Conservation (phyloP, 1,140 invertebrate species). For the Triops cancriformis region DNA sequence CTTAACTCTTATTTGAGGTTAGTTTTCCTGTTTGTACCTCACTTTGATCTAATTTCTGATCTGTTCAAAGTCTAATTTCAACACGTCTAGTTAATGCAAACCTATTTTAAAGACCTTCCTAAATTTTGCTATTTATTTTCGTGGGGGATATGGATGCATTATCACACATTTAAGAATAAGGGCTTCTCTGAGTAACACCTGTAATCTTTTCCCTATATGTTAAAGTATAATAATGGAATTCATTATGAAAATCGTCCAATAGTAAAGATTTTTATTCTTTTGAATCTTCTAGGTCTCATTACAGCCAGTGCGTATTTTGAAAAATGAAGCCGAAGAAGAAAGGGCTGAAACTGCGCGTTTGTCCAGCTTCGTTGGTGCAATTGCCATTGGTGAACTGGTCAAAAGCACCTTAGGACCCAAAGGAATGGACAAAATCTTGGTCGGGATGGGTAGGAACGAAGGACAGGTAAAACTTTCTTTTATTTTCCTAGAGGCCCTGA, state of each 20-base stretch:
- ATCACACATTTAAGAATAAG: too few relatives aligned
- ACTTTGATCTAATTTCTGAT: too few relatives aligned
- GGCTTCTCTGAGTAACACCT: too few relatives aligned
- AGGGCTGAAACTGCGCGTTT: constrained; percentile 90
- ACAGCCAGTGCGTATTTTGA: constrained; percentile 88
- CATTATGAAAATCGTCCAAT: neutral
- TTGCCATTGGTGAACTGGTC: constrained; percentile 95
- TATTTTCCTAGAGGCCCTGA: neutral
- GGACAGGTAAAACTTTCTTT: constrained; percentile 42
- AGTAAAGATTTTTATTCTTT: neutral
- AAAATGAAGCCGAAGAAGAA: constrained; percentile 93
- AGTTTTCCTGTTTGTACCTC: too few relatives aligned
- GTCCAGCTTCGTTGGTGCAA: constrained; percentile 95
- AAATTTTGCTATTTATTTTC: too few relatives aligned
- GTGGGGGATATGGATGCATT: too few relatives aligned
- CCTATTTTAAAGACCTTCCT: too few relatives aligned
- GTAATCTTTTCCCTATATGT: too few relatives aligned
- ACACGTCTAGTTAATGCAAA: too few relatives aligned
- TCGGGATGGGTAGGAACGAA: constrained; percentile 69
- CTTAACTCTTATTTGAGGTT: too few relatives aligned
- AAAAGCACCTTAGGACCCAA: constrained; percentile 98
- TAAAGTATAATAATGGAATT: too few relatives aligned
- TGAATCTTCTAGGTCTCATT: constrained; percentile 61
- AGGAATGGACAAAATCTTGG: constrained; percentile 99
- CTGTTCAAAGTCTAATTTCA: too few relatives aligned